These are phyloP conservation scores for Orientallactaga bullata DNA, from an alignment of 2,113 vertebrate species.

Conservation along the genomic window DNA sequence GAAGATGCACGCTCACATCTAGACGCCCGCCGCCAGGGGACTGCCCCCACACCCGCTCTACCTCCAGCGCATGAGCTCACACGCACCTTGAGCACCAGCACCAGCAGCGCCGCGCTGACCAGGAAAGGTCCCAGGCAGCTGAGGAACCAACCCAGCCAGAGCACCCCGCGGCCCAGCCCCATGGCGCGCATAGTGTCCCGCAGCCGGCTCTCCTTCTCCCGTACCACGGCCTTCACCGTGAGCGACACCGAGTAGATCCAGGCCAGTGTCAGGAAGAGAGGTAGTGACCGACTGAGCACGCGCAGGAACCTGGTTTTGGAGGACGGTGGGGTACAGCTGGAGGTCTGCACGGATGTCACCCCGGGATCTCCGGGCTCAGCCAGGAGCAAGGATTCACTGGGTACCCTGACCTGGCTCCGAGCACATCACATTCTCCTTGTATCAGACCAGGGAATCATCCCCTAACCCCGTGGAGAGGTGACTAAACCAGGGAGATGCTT, in stretches of 20 bases:
- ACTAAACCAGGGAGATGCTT: too few relatives aligned
- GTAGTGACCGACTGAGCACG: constrained; percentile 92
- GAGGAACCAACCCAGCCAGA: constrained; percentile 96
- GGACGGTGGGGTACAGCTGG: rapidly evolving
- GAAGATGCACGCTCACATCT: too few relatives aligned
- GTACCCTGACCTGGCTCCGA: too few relatives aligned
- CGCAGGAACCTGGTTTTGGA: constrained; percentile 90
- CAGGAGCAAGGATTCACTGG: neutral
- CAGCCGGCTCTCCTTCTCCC: constrained; percentile 94
- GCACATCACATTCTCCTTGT: neutral
- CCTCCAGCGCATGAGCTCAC: too few relatives aligned
- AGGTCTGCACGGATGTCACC: neutral
- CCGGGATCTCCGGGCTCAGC: neutral
- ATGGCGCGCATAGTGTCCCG: constrained; percentile 95
- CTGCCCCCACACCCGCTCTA: too few relatives aligned
- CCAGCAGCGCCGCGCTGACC: constrained; percentile 89
- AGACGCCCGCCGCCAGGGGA: too few relatives aligned
- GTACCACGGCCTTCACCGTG: constrained; percentile 95
- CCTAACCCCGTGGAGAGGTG: too few relatives aligned
- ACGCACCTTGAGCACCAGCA: constrained; percentile 92
- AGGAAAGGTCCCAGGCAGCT: constrained; percentile 93
- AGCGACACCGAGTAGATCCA: constrained; percentile 97
- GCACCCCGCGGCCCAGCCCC: constrained; percentile 90
- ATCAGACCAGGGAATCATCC: too few relatives aligned
- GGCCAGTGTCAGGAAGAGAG: constrained; percentile 94